phyloP scores from a whole-genome alignment of 2,113 vertebrate genomes.

The Micromys minutus region DNA sequence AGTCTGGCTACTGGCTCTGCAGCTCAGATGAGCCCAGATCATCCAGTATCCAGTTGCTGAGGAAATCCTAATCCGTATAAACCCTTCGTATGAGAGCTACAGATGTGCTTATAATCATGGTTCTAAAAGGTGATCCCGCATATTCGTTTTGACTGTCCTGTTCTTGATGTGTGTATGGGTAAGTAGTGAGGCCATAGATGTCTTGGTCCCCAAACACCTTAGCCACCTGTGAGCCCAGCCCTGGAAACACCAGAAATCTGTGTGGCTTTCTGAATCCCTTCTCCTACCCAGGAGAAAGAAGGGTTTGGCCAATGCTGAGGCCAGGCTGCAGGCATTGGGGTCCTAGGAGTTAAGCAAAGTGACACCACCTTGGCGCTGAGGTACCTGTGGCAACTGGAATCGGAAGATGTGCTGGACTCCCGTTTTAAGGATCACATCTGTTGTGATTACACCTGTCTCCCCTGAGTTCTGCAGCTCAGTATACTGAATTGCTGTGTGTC shows the following conservation, averaged over 20 bases:
- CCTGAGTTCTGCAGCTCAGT: background rate
- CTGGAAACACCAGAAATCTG: fast-evolving
- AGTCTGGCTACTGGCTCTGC: background rate
- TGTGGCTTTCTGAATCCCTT: background rate
- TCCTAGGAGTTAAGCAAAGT: background rate
- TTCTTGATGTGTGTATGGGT: slow-evolving; percentile 50
- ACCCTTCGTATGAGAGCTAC: slow-evolving; percentile 54
- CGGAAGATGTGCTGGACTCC: background rate
- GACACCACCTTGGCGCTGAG: background rate
- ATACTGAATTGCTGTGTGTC: background rate
- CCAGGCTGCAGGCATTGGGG: fast-evolving
- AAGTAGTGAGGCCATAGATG: background rate
- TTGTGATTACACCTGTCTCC: background rate
- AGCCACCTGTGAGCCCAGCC: background rate
- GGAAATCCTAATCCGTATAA: background rate
- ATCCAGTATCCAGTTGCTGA: background rate
- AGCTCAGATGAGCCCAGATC: fast-evolving
- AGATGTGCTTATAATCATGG: slow-evolving; percentile 11
- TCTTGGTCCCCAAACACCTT: background rate
- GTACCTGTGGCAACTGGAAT: background rate
- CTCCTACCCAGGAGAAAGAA: fast-evolving
- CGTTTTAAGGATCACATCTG: background rate
- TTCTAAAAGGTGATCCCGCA: background rate
- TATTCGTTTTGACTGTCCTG: background rate
- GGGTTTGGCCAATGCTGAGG: fast-evolving